Percentiles rank a stretch among this genome's conserved stretches.
Conservation (phyloP, 2,888 invertebrate species). For the Aphodius granarius region DNA sequence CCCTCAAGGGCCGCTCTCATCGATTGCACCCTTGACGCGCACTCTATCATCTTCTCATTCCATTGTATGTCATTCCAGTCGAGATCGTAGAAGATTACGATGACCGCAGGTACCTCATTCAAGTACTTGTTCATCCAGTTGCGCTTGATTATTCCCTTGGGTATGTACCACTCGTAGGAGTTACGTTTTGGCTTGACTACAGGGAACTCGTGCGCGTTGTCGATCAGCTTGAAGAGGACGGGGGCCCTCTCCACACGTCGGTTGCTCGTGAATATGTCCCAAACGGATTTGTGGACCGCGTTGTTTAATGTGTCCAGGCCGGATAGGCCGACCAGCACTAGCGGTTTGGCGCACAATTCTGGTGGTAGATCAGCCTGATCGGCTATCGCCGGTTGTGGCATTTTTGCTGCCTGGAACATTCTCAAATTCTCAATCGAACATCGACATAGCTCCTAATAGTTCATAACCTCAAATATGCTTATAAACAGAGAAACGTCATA, state of each 20-base stretch:
- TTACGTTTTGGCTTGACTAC: conserved; percentile 82
- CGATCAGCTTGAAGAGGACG: conserved; percentile 80
- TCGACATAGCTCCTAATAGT: neutral
- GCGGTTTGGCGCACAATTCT: conserved; percentile 81
- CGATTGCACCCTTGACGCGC: conserved; percentile 85
- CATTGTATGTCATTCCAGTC: conserved; percentile 96
- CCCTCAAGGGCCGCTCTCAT: conserved; percentile 74
- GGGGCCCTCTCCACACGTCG: conserved; percentile 80
- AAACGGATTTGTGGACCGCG: conserved; percentile 86
- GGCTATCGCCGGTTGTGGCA: conserved; percentile 37
- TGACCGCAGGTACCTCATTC: conserved; percentile 85
- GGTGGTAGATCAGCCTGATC: conserved; percentile 69
- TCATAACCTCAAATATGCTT: no score
- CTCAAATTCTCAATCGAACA: no score
- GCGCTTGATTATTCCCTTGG: conserved; percentile 89
- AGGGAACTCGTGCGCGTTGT: conserved; percentile 85
- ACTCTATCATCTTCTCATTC: conserved; percentile 94
- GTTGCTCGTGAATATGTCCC: conserved; percentile 89
- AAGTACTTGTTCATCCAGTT: conserved; percentile 96
- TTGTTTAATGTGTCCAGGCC: conserved; percentile 86
- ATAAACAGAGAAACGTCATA: no score
- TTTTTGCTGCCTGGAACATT: conserved; percentile 20
- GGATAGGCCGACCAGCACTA: conserved; percentile 84
- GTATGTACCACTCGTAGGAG: conserved; percentile 94
- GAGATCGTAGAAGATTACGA: conserved; percentile 93